A percentile compares a stretch with the other conserved stretches of the same genome.
phyloP scores from a whole-genome alignment of 2,113 vertebrate genomes.

The Mustela lutreola region DNA sequence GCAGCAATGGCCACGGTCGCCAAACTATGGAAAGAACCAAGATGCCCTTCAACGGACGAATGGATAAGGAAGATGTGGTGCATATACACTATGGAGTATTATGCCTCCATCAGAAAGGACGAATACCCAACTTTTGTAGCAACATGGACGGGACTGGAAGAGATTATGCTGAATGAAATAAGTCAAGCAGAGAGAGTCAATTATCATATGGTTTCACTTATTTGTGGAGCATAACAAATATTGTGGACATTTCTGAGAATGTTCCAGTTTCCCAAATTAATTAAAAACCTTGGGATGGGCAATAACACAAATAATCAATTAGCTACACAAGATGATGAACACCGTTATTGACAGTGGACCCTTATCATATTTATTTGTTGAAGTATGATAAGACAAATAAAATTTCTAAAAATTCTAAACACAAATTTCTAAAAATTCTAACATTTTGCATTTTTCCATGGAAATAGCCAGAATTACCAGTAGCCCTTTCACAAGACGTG shows the following conservation, averaged over 20 bases:
- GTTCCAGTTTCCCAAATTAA: background rate
- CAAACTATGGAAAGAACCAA: too few relatives aligned
- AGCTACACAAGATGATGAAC: background rate
- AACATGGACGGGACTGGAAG: too few relatives aligned
- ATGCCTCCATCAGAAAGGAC: too few relatives aligned
- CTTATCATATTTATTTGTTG: constrained; percentile 3
- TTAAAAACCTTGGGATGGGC: background rate
- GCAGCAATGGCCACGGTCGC: too few relatives aligned
- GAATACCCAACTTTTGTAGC: too few relatives aligned
- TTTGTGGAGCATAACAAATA: background rate
- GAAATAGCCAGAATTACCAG: background rate
- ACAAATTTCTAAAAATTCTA: background rate
- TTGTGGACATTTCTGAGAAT: background rate
- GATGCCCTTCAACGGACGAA: too few relatives aligned
- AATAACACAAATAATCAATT: constrained; percentile 27
- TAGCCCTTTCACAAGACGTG: background rate
- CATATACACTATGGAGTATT: too few relatives aligned
- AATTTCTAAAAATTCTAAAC: background rate
- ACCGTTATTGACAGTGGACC: constrained; percentile 5
- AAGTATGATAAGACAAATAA: background rate
- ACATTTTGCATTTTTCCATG: constrained; percentile 29
- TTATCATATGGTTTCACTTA: too few relatives aligned
- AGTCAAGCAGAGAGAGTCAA: too few relatives aligned
- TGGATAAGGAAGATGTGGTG: too few relatives aligned
- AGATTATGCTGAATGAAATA: too few relatives aligned